Base-by-base conservation (phyloP, 2,888 invertebrate genomes). In the Seira ritae region DNA sequence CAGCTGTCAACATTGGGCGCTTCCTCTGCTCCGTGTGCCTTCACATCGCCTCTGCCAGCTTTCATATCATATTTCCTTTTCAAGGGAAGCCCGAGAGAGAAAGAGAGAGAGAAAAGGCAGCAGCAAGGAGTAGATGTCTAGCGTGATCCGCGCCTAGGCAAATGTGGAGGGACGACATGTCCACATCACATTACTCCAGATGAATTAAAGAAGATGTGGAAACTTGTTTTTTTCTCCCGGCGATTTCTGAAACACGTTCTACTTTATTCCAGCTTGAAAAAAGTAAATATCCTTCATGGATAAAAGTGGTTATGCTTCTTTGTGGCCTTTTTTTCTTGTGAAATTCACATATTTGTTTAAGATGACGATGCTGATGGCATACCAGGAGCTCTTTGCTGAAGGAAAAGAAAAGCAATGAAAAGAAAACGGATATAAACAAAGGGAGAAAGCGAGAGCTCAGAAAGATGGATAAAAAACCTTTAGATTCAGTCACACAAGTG, bases 1-100 rank as follows among this genome's bases (percentile, higher is more conserved):
- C 55, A 55, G 55, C 55, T 55, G 55, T 55, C 55, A 55, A 55
- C 55, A 55, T 55, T 55, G 55, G 55, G 55, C 55, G 55, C 55
- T 55, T 55, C 17, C 55, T 12, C 31, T 8, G 31, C 31, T 31
- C 55, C 15, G 55, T 55, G 15, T 15, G 17, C 55, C 55, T 55
- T n/a, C 55, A 17, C 55, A 8, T 55, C 12, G 55, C 55, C 55
- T 55, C 55, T 12, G 12, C 55, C 31, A 31, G 8, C 31, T 55
- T 55, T 12, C 31, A 3, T 55, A 55, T 55, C 55, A 55, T 55
- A 55, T 55, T 55, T 55, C 55, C 31, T 55, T 17, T 55, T 55
- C n/a, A 15, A 55, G 55, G 55, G 55, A 55, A 17, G 55, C 3
- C 42, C 17, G 15, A 12, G 55, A 55, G 55, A 55, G 55, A 15